These are phyloP conservation scores for Myotis vivesi DNA, from an alignment of 2,797 vertebrate species.

Conservation along the genomic window DNA sequence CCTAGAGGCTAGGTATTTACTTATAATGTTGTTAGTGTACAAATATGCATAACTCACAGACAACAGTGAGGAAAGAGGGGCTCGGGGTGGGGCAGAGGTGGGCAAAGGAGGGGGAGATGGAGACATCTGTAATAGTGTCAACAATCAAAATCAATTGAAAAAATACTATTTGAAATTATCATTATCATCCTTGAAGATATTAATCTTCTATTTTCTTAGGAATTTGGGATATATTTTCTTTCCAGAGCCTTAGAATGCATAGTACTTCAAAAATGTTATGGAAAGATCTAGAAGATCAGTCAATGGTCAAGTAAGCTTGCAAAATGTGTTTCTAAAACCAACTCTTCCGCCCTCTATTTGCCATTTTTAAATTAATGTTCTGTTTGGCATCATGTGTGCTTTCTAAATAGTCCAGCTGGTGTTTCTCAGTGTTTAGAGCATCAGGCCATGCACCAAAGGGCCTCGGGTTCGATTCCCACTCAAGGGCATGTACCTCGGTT, in stretches of 20 bases:
- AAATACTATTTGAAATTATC: neutral
- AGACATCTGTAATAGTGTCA: neutral
- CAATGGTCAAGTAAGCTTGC: neutral
- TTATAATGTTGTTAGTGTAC: neutral
- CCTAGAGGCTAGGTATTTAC: neutral
- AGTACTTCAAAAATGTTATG: neutral
- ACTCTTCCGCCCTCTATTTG: neutral
- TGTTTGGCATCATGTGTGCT: neutral
- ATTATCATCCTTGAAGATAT: neutral
- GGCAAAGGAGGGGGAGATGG: neutral
- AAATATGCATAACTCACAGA: neutral
- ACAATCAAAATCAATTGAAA: neutral
- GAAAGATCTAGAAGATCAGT: neutral
- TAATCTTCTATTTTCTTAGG: neutral
- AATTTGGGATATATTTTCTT: neutral
- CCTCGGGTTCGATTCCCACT: too few relatives aligned
- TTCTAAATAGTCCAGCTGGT: neutral
- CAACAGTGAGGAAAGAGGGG: neutral
- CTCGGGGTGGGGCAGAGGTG: too few relatives aligned
- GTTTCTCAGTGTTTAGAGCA: too few relatives aligned
- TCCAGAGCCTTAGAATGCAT: neutral
- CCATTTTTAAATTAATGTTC: neutral
- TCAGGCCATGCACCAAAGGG: too few relatives aligned
- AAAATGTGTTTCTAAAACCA: constrained; percentile 3
- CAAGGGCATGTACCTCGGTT: too few relatives aligned